phyloP scores from a whole-genome alignment of 2,888 invertebrate species.

The Tetranychus piercei region DNA sequence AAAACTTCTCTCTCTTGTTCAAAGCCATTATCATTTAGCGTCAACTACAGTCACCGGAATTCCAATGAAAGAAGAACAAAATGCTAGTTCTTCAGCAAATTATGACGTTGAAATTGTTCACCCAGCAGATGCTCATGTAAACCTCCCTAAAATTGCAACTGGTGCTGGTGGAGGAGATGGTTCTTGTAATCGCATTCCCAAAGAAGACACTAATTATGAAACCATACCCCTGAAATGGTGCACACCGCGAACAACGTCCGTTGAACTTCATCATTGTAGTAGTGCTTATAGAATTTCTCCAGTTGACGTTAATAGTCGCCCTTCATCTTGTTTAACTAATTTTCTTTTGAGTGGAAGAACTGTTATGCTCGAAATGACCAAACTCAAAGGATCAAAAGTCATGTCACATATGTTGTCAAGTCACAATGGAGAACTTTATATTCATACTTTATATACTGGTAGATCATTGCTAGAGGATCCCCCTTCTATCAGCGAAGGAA shows the following conservation, averaged over 20 bases:
- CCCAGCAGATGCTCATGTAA: slow-evolving; percentile 60
- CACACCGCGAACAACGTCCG: slow-evolving; percentile 51
- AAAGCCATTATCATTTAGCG: slow-evolving; percentile 65
- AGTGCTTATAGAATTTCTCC: slow-evolving; percentile 79
- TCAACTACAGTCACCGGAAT: slow-evolving; percentile 90
- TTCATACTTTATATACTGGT: slow-evolving; percentile 68
- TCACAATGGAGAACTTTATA: slow-evolving; percentile 87
- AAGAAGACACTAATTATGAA: slow-evolving; percentile 51
- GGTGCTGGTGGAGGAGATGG: slow-evolving; percentile 29
- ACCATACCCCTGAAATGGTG: slow-evolving; percentile 89
- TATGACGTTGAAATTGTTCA: slow-evolving; percentile 97
- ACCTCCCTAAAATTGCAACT: slow-evolving; percentile 44
- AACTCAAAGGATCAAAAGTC: slow-evolving; percentile 50
- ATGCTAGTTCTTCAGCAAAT: slow-evolving; percentile 89
- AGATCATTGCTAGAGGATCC: slow-evolving; percentile 77
- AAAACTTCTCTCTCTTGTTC: slow-evolving; percentile 33
- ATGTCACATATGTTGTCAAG: slow-evolving; percentile 81
- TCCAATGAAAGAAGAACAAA: slow-evolving; percentile 99
- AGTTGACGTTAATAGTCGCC: slow-evolving; percentile 85
- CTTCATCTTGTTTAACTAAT: slow-evolving; percentile 89
- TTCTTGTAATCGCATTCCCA: slow-evolving; percentile 44
- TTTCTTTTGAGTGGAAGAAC: slow-evolving; percentile 64
- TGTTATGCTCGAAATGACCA: slow-evolving; percentile 51
- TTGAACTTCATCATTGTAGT: slow-evolving; percentile 59
- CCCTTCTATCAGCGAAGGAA: slow-evolving; percentile 81